phyloP scores from a whole-genome alignment of 2,797 vertebrate genomes.

The Microctenopoma steveboyesi region DNA sequence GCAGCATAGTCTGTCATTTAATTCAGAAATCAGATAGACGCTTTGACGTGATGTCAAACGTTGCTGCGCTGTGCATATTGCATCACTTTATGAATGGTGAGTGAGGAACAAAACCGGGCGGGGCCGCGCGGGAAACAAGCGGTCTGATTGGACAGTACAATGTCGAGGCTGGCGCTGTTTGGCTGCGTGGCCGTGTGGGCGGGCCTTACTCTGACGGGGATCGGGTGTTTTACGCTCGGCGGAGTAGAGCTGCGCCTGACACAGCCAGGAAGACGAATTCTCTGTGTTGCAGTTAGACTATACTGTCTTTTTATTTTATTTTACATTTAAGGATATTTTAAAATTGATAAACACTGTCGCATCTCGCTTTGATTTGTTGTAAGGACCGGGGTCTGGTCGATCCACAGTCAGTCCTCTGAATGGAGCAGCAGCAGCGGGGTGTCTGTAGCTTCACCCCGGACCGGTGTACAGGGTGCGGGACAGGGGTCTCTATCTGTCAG shows the following conservation, averaged over 20 bases:
- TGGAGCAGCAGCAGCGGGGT: slow-evolving; percentile 82
- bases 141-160: slow-evolving; percentile 67
- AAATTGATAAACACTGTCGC: not conserved
- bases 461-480: slow-evolving; percentile 26
- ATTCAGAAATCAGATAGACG: not conserved
- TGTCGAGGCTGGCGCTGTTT: slow-evolving; percentile 57
- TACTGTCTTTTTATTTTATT: not conserved
- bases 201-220: slow-evolving; percentile 51
- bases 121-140: slow-evolving; percentile 56
- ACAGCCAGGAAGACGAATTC: not conserved
- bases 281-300: not conserved
- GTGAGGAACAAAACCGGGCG: slow-evolving; percentile 28
- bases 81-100: slow-evolving; percentile 76
- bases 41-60: slow-evolving; percentile 8
- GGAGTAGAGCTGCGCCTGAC: slow-evolving; percentile 40
- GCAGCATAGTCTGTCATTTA: not conserved
- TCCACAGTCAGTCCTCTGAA: slow-evolving; percentile 56
- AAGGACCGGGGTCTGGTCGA: not conserved
- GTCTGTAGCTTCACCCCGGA: slow-evolving; percentile 79
- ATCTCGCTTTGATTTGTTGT: not conserved
- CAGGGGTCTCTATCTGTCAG: slow-evolving; percentile 71
- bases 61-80: slow-evolving; percentile 37
- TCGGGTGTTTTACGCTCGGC: slow-evolving; percentile 61
- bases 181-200: slow-evolving; percentile 70
- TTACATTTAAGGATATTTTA: slow-evolving; percentile 1